Conservation (phyloP, 2,888 invertebrate species). For the Drosophila longiperda region DNA sequence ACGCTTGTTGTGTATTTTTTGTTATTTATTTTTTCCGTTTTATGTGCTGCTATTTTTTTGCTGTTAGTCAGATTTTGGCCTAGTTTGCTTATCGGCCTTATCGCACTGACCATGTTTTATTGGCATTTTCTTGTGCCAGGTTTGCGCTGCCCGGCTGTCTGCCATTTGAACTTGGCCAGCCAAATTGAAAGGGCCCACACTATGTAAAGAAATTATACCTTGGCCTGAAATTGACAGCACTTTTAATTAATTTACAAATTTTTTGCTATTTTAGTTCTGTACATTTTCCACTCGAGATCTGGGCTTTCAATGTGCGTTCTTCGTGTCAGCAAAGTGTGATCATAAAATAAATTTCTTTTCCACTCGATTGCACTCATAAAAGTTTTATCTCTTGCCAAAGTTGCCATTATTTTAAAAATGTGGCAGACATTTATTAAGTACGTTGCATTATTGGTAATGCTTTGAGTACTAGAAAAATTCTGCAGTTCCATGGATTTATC, state of each 20-base stretch:
- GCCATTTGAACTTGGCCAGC: slow-evolving; percentile 51
- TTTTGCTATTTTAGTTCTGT: slow-evolving; percentile 9
- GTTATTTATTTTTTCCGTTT: slow-evolving; percentile 17
- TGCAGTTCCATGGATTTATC: too few relatives aligned
- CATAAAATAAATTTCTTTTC: slow-evolving; percentile 35
- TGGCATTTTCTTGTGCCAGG: slow-evolving; percentile 36
- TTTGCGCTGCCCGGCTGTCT: not conserved
- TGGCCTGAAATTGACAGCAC: slow-evolving; percentile 41
- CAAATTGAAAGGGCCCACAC: slow-evolving; percentile 57
- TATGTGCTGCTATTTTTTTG: slow-evolving; percentile 29
- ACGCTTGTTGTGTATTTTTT: slow-evolving; percentile 35
- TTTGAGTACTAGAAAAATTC: not conserved
- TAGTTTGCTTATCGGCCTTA: slow-evolving; percentile 68
- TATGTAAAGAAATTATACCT: slow-evolving; percentile 24
- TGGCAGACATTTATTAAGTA: not conserved
- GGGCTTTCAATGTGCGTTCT: slow-evolving; percentile 1
- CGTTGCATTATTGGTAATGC: not conserved
- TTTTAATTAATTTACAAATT: slow-evolving; percentile 57
- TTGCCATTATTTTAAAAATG: not conserved
- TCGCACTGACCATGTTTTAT: slow-evolving; percentile 68
- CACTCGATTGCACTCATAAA: slow-evolving; percentile 22
- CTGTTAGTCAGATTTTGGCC: slow-evolving; percentile 30
- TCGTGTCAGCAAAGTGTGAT: slow-evolving; percentile 42
- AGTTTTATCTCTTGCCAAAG: not conserved
- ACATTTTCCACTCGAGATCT: slow-evolving; percentile 27